A percentile compares a stretch with the other conserved stretches of the same genome.
These are phyloP conservation scores for Griposia aprilina DNA, from an alignment of 2,888 invertebrate genomes.

Conservation along the genomic window DNA sequence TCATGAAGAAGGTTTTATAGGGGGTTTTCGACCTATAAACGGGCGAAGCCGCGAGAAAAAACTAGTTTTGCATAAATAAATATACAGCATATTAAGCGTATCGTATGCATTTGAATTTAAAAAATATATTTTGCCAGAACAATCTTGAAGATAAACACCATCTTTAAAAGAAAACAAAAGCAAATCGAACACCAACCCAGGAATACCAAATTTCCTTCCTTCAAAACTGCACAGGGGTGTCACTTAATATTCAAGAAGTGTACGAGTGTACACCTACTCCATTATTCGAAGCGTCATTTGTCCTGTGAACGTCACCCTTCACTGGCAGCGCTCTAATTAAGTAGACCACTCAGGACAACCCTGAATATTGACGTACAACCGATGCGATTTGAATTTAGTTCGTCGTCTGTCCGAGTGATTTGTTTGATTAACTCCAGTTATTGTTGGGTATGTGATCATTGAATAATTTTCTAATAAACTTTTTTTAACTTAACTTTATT, in stretches of 20 bases:
- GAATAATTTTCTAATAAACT: too few species aligned
- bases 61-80: neutral
- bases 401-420: slow-evolving; percentile 40
- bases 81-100: neutral
- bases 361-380: slow-evolving; percentile 69
- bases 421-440: slow-evolving; percentile 24
- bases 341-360: slow-evolving; percentile 64
- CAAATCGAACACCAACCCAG: neutral
- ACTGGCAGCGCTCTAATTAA: slow-evolving; percentile 76
- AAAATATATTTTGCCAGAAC: too few species aligned
- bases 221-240: slow-evolving; percentile 49
- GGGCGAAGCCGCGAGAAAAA: neutral
- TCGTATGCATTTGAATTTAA: neutral
- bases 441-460: neutral
- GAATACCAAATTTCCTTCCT: slow-evolving; percentile 25
- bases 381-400: slow-evolving; percentile 65
- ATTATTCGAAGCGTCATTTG: slow-evolving; percentile 77
- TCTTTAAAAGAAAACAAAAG: slow-evolving; percentile 6
- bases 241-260: slow-evolving; percentile 63
- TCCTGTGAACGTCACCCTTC: slow-evolving; percentile 69
- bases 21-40: neutral
- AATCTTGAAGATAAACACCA: neutral
- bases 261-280: slow-evolving; percentile 51
- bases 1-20: neutral
- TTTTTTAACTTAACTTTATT: too few species aligned